phyloP scores from a whole-genome alignment of 2,797 vertebrate species.

The Taenioides sp. region DNA sequence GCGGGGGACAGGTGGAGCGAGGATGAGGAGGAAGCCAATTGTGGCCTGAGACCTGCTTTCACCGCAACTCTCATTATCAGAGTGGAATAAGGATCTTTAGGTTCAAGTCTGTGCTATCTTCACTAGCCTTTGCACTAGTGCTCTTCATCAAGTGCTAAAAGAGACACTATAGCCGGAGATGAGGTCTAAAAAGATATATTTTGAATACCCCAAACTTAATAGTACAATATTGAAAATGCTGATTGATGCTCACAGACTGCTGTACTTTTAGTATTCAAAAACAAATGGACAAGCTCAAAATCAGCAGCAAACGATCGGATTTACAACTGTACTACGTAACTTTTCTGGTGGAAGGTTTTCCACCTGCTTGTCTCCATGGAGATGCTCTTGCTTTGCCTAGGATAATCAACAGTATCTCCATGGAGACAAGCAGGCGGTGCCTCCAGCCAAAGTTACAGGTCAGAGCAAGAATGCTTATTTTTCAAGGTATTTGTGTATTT shows the following conservation, averaged over 20 bases:
- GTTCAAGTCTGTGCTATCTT: conserved; percentile 34
- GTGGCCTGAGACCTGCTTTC: conserved; percentile 49
- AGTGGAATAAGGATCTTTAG: conserved; percentile 33
- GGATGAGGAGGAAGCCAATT: conserved; percentile 45
- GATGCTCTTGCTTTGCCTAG: no score
- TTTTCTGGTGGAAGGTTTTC: no score
- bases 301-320: no score
- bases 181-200: neutral
- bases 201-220: neutral
- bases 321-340: no score
- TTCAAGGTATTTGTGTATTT: neutral
- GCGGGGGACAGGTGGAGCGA: conserved; percentile 24
- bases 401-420: no score
- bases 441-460: neutral
- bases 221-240: neutral
- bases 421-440: no score
- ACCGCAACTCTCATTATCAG: conserved; percentile 59
- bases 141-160: conserved; percentile 16
- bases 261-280: no score
- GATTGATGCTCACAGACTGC: neutral
- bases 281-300: no score
- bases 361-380: no score
- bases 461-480: neutral
- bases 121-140: conserved; percentile 3
- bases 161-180: neutral